A percentile compares a stretch with the other conserved stretches of the same genome.
Conservation (phyloP, 2,113 vertebrate species). For the Mastomys coucha region DNA sequence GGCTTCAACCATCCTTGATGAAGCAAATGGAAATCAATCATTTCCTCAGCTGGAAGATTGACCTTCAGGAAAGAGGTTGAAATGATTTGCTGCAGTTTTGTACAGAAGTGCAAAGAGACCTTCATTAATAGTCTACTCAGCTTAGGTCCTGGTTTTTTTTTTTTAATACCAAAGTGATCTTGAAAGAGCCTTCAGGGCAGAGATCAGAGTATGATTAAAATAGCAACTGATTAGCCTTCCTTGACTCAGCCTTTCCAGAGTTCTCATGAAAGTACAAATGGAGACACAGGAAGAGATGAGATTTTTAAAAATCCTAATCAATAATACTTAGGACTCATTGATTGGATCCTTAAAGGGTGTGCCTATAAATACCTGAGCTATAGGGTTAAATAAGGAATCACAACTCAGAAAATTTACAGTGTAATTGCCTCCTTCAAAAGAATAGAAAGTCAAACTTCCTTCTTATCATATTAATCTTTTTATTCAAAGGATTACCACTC, state of each 20-base stretch:
- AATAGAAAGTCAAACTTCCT: not conserved
- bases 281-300: not conserved
- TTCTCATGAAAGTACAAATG: not conserved
- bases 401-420: not conserved
- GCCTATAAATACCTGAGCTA: not conserved
- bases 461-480: not conserved
- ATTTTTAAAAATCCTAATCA: slow-evolving; percentile 46
- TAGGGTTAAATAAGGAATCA: not conserved
- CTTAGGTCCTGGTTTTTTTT: slow-evolving; percentile 19
- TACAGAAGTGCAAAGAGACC: slow-evolving; percentile 67
- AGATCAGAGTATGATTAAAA: slow-evolving; percentile 72
- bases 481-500: not conserved
- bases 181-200: slow-evolving; percentile 71
- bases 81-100: slow-evolving; percentile 76
- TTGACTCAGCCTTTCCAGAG: slow-evolving; percentile 36
- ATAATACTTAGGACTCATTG: not conserved
- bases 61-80: slow-evolving; percentile 77
- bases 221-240: slow-evolving; percentile 28
- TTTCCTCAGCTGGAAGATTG: slow-evolving; percentile 71
- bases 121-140: slow-evolving; percentile 76
- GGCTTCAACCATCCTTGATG: slow-evolving; percentile 74
- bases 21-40: slow-evolving; percentile 80
- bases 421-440: not conserved
- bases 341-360: slow-evolving; percentile 23
- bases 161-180: slow-evolving; percentile 60